A percentile compares a stretch with the other conserved stretches of the same genome.
phyloP scores from a whole-genome alignment of 2,797 vertebrate genomes.

The Poecilia picta region DNA sequence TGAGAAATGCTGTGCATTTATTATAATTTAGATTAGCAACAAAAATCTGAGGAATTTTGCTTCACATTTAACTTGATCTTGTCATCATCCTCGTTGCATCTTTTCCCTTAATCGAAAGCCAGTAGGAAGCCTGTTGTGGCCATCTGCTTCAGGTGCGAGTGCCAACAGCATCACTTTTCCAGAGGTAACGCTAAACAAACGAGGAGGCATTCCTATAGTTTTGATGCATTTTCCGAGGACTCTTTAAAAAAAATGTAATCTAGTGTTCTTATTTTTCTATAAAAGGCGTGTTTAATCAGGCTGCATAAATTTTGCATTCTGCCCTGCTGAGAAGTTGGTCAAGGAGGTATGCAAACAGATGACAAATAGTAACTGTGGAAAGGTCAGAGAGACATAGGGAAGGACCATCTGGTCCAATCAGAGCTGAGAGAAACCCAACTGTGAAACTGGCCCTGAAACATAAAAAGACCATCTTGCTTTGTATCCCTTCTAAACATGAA shows the following conservation, averaged over 20 bases:
- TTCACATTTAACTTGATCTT: slow-evolving; percentile 1
- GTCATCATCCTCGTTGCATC: neutral
- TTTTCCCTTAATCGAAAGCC: slow-evolving; percentile 5
- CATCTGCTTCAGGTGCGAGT: slow-evolving; percentile 27
- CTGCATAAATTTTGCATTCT: slow-evolving; percentile 44
- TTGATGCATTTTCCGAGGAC: slow-evolving; percentile 13
- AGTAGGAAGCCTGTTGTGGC: slow-evolving; percentile 21
- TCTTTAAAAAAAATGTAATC: neutral
- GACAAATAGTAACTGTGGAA: slow-evolving; percentile 63
- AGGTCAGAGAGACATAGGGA: slow-evolving; percentile 63
- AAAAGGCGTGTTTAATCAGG: slow-evolving; percentile 25
- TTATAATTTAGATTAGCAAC: neutral
- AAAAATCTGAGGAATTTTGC: neutral
- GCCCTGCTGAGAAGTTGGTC: slow-evolving; percentile 58
- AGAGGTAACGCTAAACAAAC: neutral
- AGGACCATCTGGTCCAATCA: slow-evolving; percentile 73
- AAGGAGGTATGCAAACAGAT: slow-evolving; percentile 52
- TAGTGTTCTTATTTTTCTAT: neutral
- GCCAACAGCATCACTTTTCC: slow-evolving; percentile 8
- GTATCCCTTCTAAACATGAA: slow-evolving; percentile 36
- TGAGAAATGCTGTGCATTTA: neutral
- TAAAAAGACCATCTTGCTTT: slow-evolving; percentile 61
- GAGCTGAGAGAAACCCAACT: slow-evolving; percentile 65
- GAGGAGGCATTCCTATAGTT: neutral
- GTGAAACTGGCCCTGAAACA: slow-evolving; percentile 62